Evolutionary conservation across 23 tunicate genomes (phyloP).

Genomic region (Trididemnum miniatum): DNA sequence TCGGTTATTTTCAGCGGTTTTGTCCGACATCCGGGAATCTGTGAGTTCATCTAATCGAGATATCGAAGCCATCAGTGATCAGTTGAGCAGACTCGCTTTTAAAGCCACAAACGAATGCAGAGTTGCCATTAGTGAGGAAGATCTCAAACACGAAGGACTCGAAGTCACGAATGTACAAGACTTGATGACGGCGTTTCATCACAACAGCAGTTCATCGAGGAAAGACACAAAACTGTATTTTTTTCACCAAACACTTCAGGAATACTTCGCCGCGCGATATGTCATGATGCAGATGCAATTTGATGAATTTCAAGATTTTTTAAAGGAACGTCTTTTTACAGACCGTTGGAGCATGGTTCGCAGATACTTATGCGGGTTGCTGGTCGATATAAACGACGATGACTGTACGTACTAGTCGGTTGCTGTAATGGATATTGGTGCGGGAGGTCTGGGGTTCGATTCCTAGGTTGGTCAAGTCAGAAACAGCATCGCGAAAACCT

Average conservation of each 20-base stretch:
- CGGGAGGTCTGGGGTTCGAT: too few species aligned
- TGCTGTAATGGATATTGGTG: too few species aligned
- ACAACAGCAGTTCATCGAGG: neutral
- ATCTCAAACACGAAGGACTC: constrained; percentile 15
- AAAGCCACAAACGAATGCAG: neutral
- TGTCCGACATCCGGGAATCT: neutral
- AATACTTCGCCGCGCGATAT: constrained; percentile 39
- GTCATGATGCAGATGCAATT: constrained; percentile 8
- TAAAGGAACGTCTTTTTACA: neutral
- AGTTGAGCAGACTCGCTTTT: constrained; percentile 19
- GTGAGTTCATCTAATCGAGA: neutral
- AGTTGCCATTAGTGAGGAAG: neutral
- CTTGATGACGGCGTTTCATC: neutral
- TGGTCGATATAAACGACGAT: constrained; percentile 29
- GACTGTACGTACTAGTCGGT: neutral
- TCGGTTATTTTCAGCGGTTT: constrained; percentile 12
- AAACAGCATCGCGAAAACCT: too few species aligned
- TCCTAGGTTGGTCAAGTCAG: too few species aligned
- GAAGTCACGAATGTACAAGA: constrained; percentile 7
- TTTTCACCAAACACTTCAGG: constrained; percentile 31
- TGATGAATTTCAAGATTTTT: neutral
- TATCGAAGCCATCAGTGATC: constrained; percentile 9
- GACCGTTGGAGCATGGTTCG: constrained; percentile 30
- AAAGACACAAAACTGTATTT: neutral
- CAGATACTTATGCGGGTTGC: constrained; percentile 35